A percentile compares a stretch with the other conserved stretches of the same genome.
phyloP scores from a whole-genome alignment of 2,797 vertebrate genomes.

The Tauraco hartlaubi region DNA sequence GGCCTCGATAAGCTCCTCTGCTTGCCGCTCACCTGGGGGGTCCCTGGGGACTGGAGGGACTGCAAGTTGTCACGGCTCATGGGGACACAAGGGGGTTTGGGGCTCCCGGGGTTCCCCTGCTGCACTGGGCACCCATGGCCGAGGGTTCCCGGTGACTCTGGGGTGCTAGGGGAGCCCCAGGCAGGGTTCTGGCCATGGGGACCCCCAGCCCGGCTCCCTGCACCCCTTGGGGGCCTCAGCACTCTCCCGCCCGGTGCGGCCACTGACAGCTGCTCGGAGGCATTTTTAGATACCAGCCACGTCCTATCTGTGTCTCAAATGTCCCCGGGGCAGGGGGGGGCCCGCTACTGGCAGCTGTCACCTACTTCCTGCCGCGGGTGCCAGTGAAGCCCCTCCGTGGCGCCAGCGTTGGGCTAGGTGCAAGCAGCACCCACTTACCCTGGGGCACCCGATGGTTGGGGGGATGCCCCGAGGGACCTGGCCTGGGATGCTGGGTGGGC shows the following conservation, averaged over 20 bases:
- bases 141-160: rapidly evolving
- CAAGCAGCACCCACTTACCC: neutral
- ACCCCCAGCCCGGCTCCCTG: rapidly evolving
- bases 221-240: constrained; percentile 35
- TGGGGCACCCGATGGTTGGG: neutral
- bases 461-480: too few species aligned
- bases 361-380: constrained; percentile 15
- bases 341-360: constrained; percentile 42
- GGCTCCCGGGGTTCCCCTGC: neutral
- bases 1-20: neutral
- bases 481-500: neutral
- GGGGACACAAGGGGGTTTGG: neutral
- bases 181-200: neutral
- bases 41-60: neutral
- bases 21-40: neutral
- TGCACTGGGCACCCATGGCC: rapidly evolving
- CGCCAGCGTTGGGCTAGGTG: rapidly evolving
- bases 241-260: neutral
- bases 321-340: constrained; percentile 12
- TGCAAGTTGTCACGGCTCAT: rapidly evolving
- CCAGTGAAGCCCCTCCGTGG: rapidly evolving
- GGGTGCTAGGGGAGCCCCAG: too few species aligned
- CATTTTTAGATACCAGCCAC: constrained; percentile 62
- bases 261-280: constrained; percentile 6
- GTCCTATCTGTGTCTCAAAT: constrained; percentile 65